Evolutionary conservation across 1,140 invertebrate genomes (phyloP).

Genomic region (Portunus trituberculatus): DNA sequence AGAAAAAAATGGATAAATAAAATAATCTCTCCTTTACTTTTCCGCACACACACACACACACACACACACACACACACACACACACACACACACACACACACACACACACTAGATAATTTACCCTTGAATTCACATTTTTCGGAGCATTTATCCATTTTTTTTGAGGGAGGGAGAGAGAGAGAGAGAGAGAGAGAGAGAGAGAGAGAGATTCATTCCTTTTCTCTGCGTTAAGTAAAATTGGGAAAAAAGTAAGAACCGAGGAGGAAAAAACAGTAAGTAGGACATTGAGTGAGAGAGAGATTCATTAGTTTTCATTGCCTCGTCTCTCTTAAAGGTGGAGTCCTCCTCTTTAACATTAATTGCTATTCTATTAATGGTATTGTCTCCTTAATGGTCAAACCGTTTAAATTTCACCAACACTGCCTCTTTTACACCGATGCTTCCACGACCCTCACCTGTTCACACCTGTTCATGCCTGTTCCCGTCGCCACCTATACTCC

Average conservation of each 20-base stretch:
- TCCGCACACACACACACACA: not conserved
- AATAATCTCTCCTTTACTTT: not conserved
- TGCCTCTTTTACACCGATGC: not conserved
- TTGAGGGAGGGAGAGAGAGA: slow-evolving; percentile 10
- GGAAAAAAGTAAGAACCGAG: not conserved
- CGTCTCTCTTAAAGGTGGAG: not conserved
- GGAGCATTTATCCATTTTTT: not conserved
- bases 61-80: not conserved
- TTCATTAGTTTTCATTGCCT: not conserved
- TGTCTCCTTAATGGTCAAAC: not conserved
- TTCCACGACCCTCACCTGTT: no score
- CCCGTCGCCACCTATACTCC: no score
- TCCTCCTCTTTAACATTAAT: not conserved
- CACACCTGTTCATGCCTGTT: no score
- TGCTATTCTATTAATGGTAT: not conserved
- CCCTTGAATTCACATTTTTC: no score
- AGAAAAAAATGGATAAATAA: no score
- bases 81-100: not conserved
- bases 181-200: not conserved
- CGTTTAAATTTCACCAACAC: not conserved
- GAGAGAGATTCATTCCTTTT: no score
- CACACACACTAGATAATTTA: not conserved
- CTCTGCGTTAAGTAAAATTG: no score
- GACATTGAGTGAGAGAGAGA: not conserved
- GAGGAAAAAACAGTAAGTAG: not conserved